Evolutionary conservation across 2,888 invertebrate species (phyloP), one percentile per base, ranked within the genome.

Genomic region (Drosophila borealis): DNA sequence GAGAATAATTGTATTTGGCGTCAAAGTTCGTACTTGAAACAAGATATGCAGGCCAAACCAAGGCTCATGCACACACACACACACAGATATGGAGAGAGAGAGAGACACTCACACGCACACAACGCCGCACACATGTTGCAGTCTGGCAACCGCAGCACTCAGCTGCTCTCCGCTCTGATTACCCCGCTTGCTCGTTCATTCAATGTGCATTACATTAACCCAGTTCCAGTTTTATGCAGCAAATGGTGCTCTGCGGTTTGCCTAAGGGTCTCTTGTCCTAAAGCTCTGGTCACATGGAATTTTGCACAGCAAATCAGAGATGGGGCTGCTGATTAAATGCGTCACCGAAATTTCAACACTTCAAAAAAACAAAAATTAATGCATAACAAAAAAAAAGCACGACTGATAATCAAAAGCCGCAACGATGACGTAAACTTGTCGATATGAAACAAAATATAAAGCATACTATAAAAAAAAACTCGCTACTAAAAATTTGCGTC

Each of bases 1-100:
- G 17, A 56, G 45, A n/a, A 42, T 59, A 73, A 66, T 55, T 70
- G 55, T 71, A 65, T 64, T 45, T 60, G 77, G 83, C 71, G 83
- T 86, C 89, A 83, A 86, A 82, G 83, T 82, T 77, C 89, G 77
- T 88, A 88, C 89, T 83, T 88, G 89, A 88, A 86, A 86, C 69
- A 66, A 80, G 86, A 82, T 79, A 82, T 86, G 88, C 86, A 82
- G 86, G 86, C 70, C 76, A 74, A 64, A 70, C 77, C 53, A 49
- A 61, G 45, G 13, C 54, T 42, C 44, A 57, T 36, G 41, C 37
- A 14, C 17, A 39, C 50, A 66, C 45, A 42, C 56, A 56, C 17
- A 54, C 13, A 29, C 39, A 55, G 8, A 50, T 14, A 19, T 10
- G 19, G 17, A 8, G 14, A 9, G 11, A 9, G 17, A 49, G 17